These are phyloP conservation scores for Ifrita kowaldi DNA, from an alignment of 2,113 vertebrate species.

Conservation along the genomic window DNA sequence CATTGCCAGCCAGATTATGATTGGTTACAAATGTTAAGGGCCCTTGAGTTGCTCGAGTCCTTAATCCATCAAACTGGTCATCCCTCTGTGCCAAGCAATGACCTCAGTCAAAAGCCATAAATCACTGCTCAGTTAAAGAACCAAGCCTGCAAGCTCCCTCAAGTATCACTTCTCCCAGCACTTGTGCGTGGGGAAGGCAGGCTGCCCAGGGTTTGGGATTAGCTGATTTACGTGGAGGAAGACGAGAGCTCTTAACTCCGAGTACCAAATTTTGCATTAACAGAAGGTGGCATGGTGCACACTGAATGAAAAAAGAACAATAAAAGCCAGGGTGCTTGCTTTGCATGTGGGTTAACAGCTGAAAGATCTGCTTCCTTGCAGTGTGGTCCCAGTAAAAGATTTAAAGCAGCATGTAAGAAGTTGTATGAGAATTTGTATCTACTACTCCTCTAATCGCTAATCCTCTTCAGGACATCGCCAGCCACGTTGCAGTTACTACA, in stretches of 20 bases:
- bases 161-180: background rate
- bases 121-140: background rate
- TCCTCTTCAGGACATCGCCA: background rate
- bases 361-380: background rate
- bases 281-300: background rate
- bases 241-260: background rate
- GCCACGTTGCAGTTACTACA: background rate
- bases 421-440: background rate
- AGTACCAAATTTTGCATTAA: background rate
- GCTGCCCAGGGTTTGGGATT: background rate
- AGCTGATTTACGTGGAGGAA: background rate
- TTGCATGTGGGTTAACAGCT: background rate
- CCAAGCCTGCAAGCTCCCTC: background rate
- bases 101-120: slow-evolving; percentile 35
- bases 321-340: background rate
- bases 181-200: background rate
- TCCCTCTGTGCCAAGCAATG: slow-evolving; percentile 21
- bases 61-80: slow-evolving; percentile 20
- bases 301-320: background rate
- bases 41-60: background rate
- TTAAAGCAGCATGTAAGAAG: background rate
- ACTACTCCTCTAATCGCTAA: background rate
- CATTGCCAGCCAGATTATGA: slow-evolving; percentile 11
- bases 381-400: background rate
- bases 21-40: slow-evolving; percentile 31